Conservation (phyloP, 2,888 invertebrate genomes). For the Priocnemis perturbator region DNA sequence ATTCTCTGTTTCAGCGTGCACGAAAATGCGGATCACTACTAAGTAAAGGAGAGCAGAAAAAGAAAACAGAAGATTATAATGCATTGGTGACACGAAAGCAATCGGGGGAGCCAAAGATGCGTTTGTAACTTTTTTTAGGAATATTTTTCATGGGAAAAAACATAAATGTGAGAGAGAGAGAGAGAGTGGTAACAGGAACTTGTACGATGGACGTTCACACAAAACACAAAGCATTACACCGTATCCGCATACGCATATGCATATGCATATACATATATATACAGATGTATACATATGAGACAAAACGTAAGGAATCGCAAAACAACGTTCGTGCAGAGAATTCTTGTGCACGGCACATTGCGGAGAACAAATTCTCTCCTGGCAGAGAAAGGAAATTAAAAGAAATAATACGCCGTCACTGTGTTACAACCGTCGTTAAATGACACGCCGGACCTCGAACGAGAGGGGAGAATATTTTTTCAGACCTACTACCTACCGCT, state of each 20-base stretch:
- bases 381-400: neutral
- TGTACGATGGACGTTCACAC: slow-evolving; percentile 4
- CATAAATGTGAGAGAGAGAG: slow-evolving; percentile 31
- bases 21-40: slow-evolving; percentile 72
- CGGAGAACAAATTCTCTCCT: neutral
- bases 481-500: slow-evolving; percentile 36
- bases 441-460: slow-evolving; percentile 15
- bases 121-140: slow-evolving; percentile 69
- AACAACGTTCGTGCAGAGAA: neutral
- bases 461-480: slow-evolving; percentile 50
- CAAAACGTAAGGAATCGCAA: neutral
- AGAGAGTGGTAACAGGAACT: neutral
- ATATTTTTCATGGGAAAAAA: slow-evolving; percentile 59
- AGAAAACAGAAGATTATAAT: slow-evolving; percentile 34
- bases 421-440: neutral
- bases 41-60: slow-evolving; percentile 44
- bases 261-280: neutral
- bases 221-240: neutral
- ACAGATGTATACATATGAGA: neutral
- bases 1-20: slow-evolving; percentile 69
- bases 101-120: slow-evolving; percentile 73
- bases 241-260: neutral
- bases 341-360: neutral
- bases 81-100: slow-evolving; percentile 42
- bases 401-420: slow-evolving; percentile 1